These are phyloP conservation scores for Catagonus wagneri DNA, from an alignment of 2,113 vertebrate species.

Conservation along the genomic window DNA sequence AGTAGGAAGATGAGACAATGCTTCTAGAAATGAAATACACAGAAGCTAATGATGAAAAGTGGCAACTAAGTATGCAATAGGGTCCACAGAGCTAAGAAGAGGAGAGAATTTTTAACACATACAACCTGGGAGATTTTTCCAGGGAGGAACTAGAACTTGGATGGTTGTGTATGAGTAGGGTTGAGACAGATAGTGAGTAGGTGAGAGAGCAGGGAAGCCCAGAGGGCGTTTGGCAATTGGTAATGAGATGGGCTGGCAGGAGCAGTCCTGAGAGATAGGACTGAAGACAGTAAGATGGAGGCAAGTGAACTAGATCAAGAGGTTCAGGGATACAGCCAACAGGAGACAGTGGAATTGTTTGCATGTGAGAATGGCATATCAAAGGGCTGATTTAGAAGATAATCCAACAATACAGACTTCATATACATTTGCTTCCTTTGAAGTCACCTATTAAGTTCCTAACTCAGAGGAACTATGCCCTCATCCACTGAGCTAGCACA, in stretches of 20 bases:
- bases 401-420: neutral
- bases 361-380: neutral
- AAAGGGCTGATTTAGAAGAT: conserved; percentile 30
- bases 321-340: neutral
- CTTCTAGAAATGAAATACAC: neutral
- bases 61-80: neutral
- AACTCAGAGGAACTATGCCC: neutral
- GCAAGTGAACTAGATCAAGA: neutral
- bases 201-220: neutral
- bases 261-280: neutral
- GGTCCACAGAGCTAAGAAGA: neutral
- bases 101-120: neutral
- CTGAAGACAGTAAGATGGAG: neutral
- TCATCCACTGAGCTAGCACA: neutral
- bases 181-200: neutral
- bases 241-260: neutral
- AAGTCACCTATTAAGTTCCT: neutral
- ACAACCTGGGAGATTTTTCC: neutral
- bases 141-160: neutral
- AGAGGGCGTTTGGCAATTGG: neutral
- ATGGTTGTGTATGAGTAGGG: neutral
- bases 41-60: neutral
- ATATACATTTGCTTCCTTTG: neutral
- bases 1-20: conserved; percentile 37
- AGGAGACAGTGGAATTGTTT: neutral